These are phyloP conservation scores for Eilema sororculum DNA, from an alignment of 2,888 invertebrate genomes.

Conservation along the genomic window DNA sequence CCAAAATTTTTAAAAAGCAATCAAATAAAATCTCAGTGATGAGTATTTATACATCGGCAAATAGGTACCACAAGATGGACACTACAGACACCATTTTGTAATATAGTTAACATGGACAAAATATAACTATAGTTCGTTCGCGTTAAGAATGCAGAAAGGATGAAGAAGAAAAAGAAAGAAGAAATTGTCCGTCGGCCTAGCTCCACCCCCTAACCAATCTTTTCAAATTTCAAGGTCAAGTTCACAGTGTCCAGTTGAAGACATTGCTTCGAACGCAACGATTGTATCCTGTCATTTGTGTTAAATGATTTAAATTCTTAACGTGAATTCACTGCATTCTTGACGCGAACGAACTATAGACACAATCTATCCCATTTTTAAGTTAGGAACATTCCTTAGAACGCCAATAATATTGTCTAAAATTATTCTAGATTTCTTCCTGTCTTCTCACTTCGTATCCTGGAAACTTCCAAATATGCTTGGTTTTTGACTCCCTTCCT, in stretches of 20 bases:
- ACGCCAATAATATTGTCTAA: conserved; percentile 50
- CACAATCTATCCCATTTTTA: conserved; percentile 28
- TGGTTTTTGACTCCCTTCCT: conserved; percentile 60
- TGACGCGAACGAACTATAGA: too few species aligned
- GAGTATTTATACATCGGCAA: conserved; percentile 3
- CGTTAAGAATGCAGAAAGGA: too few species aligned
- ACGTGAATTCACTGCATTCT: too few species aligned
- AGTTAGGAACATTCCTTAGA: conserved; percentile 45
- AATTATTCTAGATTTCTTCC: conserved; percentile 60
- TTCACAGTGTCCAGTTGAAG: too few species aligned
- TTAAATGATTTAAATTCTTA: too few species aligned
- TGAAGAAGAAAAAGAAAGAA: too few species aligned
- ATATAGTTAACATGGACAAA: neutral
- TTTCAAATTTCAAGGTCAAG: too few species aligned
- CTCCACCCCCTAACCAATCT: too few species aligned
- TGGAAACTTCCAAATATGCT: conserved; percentile 62
- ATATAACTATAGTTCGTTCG: too few species aligned
- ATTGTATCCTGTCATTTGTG: too few species aligned
- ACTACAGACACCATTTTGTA: neutral
- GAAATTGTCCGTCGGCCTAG: too few species aligned
- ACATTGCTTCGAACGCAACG: too few species aligned
- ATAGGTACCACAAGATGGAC: neutral
- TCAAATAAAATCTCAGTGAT: conserved; percentile 15
- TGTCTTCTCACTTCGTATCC: conserved; percentile 58
- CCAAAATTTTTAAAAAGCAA: neutral